Base-by-base conservation (phyloP, 2,888 invertebrate species). In the Scrobipalpa atriplicella region DNA sequence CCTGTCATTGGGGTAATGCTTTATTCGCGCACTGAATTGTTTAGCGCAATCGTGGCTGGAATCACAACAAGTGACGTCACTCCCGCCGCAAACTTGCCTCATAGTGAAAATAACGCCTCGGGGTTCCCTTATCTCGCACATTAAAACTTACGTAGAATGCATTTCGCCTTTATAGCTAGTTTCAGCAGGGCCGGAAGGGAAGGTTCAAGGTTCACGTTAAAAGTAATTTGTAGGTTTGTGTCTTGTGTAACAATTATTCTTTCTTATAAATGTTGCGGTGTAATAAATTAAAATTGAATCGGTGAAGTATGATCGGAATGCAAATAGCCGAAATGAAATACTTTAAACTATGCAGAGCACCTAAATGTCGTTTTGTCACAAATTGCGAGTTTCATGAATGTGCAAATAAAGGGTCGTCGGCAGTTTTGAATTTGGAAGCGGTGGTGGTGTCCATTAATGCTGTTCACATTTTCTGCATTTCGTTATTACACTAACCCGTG, bases 31-130 rank as follows among this genome's bases (percentile, higher is more conserved):
- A 54, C 68, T 73, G 80, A 80, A 81, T 80, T 79, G 79, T 81
- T 81, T 78, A 79, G 75, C 71, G 72, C 76, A 77, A 82, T 76
- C 79, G 80, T 77, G 77, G 73, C 68, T 71, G 69, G 81, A 83
- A 81, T 83, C 71, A 71, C 75, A 80, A 84, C 77, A 76, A 78
- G 73, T 60, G 65, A 69, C 67, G 70, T 70, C 71, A 71, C 68
- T 68, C 19, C 47, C 54, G 63, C 62, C 66, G 62, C 66, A 67
- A 56, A 21, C 21, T 64, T 36, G 62, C 66, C 21, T n/a, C 13
- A 38, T 36, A 9, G n/a, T 21, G 47, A 6, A 18, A 47, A 29
- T 47, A 62, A 62, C 21, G 41, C 43, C 21, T 21, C 8, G 8
- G 18, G 6, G 2, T 60, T 60, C 21, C 51, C 51, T 62, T 67